Evolutionary conservation across 92 coral and sea anemone species (phyloP).

Genomic region (Actinostola sp.): DNA sequence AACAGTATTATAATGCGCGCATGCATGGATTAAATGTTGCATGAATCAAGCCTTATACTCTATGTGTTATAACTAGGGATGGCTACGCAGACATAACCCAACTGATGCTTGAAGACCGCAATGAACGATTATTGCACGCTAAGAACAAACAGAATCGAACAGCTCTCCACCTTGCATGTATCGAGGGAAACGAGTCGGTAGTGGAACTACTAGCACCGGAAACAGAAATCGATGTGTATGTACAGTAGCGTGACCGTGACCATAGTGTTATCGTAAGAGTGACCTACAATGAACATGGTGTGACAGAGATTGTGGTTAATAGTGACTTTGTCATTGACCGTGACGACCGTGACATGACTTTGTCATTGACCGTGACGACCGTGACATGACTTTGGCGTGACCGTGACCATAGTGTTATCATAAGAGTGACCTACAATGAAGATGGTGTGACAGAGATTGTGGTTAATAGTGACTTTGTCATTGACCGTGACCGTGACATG

Average conservation of each 20-base stretch:
- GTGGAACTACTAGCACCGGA: constrained; percentile 42
- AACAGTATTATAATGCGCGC: not conserved
- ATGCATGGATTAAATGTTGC: too few relatives aligned
- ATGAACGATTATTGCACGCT: constrained; percentile 38
- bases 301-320: not conserved
- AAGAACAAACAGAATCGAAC: constrained; percentile 48
- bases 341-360: not conserved
- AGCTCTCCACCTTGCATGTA: constrained; percentile 54
- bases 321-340: not conserved
- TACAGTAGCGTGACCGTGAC: constrained; percentile 5
- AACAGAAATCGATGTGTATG: constrained; percentile 34
- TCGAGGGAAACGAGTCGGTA: constrained; percentile 45
- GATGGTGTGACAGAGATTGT: not conserved
- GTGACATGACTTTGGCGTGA: constrained; percentile 2
- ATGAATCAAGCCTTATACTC: too few relatives aligned
- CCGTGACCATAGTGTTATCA: not conserved
- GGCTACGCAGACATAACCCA: constrained; percentile 41
- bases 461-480: not conserved
- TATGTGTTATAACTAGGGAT: constrained; percentile 5
- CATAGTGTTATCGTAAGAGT: not conserved
- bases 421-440: not conserved
- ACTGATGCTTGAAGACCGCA: constrained; percentile 34
- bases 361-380: not conserved
- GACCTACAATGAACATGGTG: not conserved
- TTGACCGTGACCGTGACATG: not conserved